Evolutionary conservation across 2,888 invertebrate species (phyloP), one percentile per base, ranked within the genome.

Genomic region (Noctuana brunneofusca): DNA sequence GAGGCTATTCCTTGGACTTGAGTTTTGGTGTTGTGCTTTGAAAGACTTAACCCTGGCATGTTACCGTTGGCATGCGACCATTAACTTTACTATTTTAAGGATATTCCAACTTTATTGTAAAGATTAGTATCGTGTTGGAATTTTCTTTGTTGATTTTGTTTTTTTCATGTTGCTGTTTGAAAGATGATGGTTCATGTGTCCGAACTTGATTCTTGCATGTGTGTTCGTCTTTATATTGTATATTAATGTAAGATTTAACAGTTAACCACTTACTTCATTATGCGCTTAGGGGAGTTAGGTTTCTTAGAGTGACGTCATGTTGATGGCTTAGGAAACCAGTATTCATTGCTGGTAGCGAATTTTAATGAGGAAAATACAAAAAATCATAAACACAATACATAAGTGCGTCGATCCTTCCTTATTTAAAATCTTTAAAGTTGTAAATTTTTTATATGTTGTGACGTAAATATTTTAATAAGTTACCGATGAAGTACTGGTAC

Each of bases 41-140:
- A 66, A 67, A 69, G 63, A 74, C 73, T 78, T 75, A 84, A 83
- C 79, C 76, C 72, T 58, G 69, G 83, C 84, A 83, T 83, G 82
- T 73, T 24, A 55, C 4, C 35, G 54, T 48, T 64, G 71, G 79
- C 81, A 82, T 81, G 84, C 55, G 48, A 59, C 38, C n/a, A 60
- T 57, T 67, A 65, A 65, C 65, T 63, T 55, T 52, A 55, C 24
- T 65, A 43, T 43, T 46, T 58, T 67, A 71, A 68, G 68, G 59
- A 66, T 70, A 64, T 71, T 64, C 69, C 72, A 70, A 46, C 50
- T 52, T 65, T 60, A 30, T 18, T 53, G n/a, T 41, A 46, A 20
- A 46, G 11, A 60, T 22, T 24, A 64, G 57, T 41, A 58, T 59
- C 35, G 56, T 63, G 64, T 71, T 72, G 71, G 68, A 65, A 66